A percentile compares a stretch with the other conserved stretches of the same genome.
These are phyloP conservation scores for Philopedon plagiatum DNA, from an alignment of 2,888 invertebrate species.

Conservation along the genomic window DNA sequence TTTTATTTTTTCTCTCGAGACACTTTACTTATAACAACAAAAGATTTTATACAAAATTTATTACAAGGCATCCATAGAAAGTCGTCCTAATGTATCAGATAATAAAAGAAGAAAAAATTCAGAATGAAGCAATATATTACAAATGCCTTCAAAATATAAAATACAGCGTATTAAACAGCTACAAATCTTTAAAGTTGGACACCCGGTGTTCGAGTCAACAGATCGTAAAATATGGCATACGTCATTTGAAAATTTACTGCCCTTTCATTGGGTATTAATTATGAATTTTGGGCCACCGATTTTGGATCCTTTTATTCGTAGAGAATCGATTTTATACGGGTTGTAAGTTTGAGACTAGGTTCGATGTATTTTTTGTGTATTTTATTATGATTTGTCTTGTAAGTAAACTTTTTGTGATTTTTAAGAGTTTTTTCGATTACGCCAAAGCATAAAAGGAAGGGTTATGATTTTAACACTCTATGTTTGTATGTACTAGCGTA, in stretches of 20 bases:
- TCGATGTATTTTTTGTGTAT: no score
- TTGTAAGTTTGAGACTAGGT: background rate
- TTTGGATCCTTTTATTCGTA: conserved; percentile 12
- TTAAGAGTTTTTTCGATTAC: no score
- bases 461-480: no score
- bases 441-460: no score
- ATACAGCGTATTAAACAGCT: conserved; percentile 67
- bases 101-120: conserved; percentile 5
- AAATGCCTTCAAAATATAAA: conserved; percentile 62
- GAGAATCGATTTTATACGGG: conserved; percentile 40
- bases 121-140: conserved; percentile 21
- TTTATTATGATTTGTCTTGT: no score
- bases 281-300: conserved; percentile 61
- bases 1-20: no score
- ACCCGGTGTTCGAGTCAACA: conserved; percentile 62
- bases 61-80: conserved; percentile 26
- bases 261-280: conserved; percentile 66
- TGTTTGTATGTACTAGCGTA: no score
- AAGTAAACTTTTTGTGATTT: no score
- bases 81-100: conserved; percentile 26
- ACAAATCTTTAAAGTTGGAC: conserved; percentile 63
- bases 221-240: conserved; percentile 65
- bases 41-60: conserved; percentile 41
- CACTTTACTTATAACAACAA: conserved; percentile 15
- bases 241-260: conserved; percentile 64